Conservation (phyloP, 2,797 vertebrate species). For the Borostomias antarcticus region DNA sequence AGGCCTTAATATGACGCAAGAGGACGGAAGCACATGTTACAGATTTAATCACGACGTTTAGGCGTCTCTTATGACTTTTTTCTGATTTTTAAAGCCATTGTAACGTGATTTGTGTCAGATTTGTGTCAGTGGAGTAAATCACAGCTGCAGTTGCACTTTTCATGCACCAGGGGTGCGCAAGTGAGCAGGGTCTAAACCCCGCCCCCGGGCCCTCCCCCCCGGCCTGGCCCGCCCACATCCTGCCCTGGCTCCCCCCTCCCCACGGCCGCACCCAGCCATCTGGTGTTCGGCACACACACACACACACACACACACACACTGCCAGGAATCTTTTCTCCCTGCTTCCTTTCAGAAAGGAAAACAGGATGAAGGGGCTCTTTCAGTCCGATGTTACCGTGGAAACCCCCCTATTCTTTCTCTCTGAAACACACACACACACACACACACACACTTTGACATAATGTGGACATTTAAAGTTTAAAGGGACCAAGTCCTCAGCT, state of each 20-base stretch:
- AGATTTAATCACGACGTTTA: too few species aligned
- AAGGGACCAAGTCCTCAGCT: constrained; percentile 72
- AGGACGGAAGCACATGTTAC: too few species aligned
- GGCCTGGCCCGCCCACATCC: constrained; percentile 69
- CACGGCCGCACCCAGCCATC: constrained; percentile 81
- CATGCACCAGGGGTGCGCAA: constrained; percentile 91
- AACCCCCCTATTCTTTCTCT: constrained; percentile 70
- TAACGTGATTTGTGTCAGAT: not conserved
- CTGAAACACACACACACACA: constrained; percentile 36
- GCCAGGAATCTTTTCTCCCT: constrained; percentile 65
- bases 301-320: constrained; percentile 41
- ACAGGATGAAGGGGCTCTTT: constrained; percentile 81
- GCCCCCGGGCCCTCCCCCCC: constrained; percentile 64
- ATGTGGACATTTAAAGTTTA: constrained; percentile 81
- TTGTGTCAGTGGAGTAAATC: constrained; percentile 25
- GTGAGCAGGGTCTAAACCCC: constrained; percentile 81
- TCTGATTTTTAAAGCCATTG: constrained; percentile 11
- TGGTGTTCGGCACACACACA: constrained; percentile 68
- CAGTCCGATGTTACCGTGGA: constrained; percentile 75
- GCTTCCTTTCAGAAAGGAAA: constrained; percentile 80
- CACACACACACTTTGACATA: constrained; percentile 49
- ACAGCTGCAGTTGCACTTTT: constrained; percentile 62
- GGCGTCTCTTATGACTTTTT: too few species aligned
- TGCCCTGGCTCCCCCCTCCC: constrained; percentile 67
- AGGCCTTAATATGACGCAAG: too few species aligned